A percentile compares a stretch with the other conserved stretches of the same genome.
phyloP scores from a whole-genome alignment of 2,797 vertebrate genomes.

The Argentina silus region DNA sequence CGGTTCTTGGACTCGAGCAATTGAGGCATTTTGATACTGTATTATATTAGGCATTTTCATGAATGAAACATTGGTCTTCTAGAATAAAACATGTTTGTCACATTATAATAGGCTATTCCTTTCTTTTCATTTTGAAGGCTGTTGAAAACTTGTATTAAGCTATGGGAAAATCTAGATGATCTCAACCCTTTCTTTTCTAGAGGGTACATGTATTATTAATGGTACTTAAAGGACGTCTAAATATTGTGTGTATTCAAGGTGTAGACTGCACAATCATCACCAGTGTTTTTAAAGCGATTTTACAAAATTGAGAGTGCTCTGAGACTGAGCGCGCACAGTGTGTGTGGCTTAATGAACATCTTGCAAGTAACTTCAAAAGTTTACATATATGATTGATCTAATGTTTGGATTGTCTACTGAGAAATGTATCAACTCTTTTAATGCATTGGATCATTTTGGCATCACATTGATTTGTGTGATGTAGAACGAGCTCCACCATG shows the following conservation, averaged over 20 bases:
- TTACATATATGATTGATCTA: too few species aligned
- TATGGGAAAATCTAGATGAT: neutral
- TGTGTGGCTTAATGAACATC: too few species aligned
- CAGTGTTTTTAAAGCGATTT: too few species aligned
- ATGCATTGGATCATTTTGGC: neutral
- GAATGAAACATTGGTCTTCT: constrained; percentile 32
- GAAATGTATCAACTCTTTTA: neutral
- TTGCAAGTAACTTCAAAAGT: too few species aligned
- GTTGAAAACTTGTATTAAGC: neutral
- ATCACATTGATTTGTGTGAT: constrained; percentile 13
- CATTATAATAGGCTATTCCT: constrained; percentile 48
- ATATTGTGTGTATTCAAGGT: too few species aligned
- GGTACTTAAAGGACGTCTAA: too few species aligned
- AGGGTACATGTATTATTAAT: too few species aligned
- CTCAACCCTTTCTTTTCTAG: too few species aligned
- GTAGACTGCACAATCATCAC: too few species aligned
- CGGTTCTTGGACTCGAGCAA: constrained; percentile 91
- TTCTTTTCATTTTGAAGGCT: constrained; percentile 43
- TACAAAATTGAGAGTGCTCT: too few species aligned
- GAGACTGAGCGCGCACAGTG: too few species aligned
- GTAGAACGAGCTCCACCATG: constrained; percentile 73
- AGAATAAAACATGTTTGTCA: neutral
- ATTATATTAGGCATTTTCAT: constrained; percentile 56
- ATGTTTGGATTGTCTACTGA: too few species aligned
- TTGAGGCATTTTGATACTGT: constrained; percentile 88